Conservation (phyloP, 2,888 invertebrate species). For the Heliconius ismenius region DNA sequence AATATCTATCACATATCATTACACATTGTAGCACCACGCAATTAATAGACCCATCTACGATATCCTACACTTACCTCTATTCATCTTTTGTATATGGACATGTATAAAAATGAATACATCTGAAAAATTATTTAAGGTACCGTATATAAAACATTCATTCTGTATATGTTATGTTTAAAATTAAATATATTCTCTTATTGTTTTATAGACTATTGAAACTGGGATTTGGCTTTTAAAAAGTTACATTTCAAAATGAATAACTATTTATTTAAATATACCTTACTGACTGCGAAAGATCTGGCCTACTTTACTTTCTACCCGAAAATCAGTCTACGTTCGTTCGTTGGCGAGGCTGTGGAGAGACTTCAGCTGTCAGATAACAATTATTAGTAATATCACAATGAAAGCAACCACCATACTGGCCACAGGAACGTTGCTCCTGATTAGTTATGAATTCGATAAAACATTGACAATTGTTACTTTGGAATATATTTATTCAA, state of each 20-base stretch:
- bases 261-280: constrained; percentile 62
- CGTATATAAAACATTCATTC: constrained; percentile 77
- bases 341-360: constrained; percentile 68
- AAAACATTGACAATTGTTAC: not conserved
- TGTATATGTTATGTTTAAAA: constrained; percentile 78
- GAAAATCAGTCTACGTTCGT: constrained; percentile 79
- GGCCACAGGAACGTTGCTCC: not conserved
- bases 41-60: constrained; percentile 80
- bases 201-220: constrained; percentile 76
- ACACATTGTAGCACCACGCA: constrained; percentile 81
- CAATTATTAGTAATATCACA: constrained; percentile 80
- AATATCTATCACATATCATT: constrained; percentile 81
- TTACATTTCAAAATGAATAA: constrained; percentile 64
- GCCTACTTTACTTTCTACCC: constrained; percentile 76
- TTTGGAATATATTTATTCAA: not conserved
- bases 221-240: constrained; percentile 74
- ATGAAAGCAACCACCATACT: constrained; percentile 62
- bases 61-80: constrained; percentile 76
- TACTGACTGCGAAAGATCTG: constrained; percentile 75
- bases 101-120: constrained; percentile 81
- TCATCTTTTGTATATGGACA: constrained; percentile 78
- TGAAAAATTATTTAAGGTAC: constrained; percentile 79
- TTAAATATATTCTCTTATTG: constrained; percentile 80
- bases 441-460: not conserved
- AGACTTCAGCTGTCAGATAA: constrained; percentile 56